Percentiles rank a stretch among this genome's conserved stretches.
phyloP scores from a whole-genome alignment of 2,113 vertebrate genomes.

The Passer domesticus region DNA sequence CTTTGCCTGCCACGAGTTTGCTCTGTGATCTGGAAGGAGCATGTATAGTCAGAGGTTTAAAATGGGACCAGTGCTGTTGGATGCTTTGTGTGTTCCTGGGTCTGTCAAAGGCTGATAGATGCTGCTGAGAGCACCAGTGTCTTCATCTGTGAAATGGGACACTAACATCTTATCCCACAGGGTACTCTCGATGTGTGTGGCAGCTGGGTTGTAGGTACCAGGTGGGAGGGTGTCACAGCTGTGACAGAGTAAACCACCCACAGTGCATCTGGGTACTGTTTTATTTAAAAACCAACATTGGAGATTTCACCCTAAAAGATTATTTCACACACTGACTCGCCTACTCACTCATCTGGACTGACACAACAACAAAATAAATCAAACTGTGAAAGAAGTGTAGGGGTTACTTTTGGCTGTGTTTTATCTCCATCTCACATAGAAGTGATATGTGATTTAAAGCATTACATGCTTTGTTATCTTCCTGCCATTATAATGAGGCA shows the following conservation, averaged over 20 bases:
- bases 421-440: neutral
- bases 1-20: neutral
- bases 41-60: neutral
- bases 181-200: neutral
- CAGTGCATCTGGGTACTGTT: neutral
- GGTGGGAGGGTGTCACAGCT: neutral
- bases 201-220: neutral
- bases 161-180: neutral
- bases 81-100: neutral
- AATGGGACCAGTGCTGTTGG: neutral
- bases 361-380: neutral
- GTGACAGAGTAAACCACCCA: neutral
- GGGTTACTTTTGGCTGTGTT: neutral
- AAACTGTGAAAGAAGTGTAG: neutral
- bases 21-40: neutral
- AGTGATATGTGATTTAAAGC: neutral
- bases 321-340: neutral
- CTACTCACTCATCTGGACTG: neutral
- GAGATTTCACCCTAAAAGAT: neutral
- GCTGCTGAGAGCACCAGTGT: neutral
- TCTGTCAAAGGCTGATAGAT: neutral
- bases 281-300: neutral
- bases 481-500: neutral
- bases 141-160: neutral
- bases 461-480: neutral